These are phyloP conservation scores for Apodemia mormo DNA, from an alignment of 2,888 invertebrate species.

Conservation along the genomic window DNA sequence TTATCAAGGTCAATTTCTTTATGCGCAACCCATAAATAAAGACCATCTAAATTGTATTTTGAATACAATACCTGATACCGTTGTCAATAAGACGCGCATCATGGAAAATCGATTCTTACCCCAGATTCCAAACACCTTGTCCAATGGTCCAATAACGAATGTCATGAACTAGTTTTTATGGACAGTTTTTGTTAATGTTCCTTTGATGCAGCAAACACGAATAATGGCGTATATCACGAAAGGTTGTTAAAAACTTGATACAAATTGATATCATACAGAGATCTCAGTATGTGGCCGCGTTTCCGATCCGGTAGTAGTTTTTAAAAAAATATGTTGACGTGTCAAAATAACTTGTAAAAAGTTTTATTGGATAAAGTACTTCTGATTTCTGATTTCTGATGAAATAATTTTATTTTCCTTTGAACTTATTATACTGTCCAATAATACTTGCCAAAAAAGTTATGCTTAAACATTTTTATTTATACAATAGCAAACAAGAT, in stretches of 20 bases:
- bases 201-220: constrained; percentile 25
- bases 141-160: constrained; percentile 40
- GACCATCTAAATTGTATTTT: constrained; percentile 28
- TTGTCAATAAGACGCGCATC: constrained; percentile 46
- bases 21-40: constrained; percentile 25
- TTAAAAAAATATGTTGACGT: too few relatives aligned
- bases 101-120: constrained; percentile 51
- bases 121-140: constrained; percentile 46
- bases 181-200: constrained; percentile 44
- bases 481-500: too few relatives aligned
- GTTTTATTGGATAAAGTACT: too few relatives aligned
- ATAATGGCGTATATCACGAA: constrained; percentile 9
- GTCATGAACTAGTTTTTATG: constrained; percentile 50
- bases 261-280: constrained; percentile 13
- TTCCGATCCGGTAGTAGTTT: too few relatives aligned
- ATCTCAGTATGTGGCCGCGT: too few relatives aligned
- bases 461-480: background rate
- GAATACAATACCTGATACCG: constrained; percentile 35
- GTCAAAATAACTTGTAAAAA: too few relatives aligned
- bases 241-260: constrained; percentile 18
- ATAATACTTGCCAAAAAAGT: background rate
- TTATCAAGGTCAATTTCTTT: constrained; percentile 12
- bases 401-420: background rate
- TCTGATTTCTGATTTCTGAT: too few relatives aligned
- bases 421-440: background rate